These are phyloP conservation scores for Masticophis lateralis DNA, from an alignment of 2,797 vertebrate genomes.

Conservation along the genomic window DNA sequence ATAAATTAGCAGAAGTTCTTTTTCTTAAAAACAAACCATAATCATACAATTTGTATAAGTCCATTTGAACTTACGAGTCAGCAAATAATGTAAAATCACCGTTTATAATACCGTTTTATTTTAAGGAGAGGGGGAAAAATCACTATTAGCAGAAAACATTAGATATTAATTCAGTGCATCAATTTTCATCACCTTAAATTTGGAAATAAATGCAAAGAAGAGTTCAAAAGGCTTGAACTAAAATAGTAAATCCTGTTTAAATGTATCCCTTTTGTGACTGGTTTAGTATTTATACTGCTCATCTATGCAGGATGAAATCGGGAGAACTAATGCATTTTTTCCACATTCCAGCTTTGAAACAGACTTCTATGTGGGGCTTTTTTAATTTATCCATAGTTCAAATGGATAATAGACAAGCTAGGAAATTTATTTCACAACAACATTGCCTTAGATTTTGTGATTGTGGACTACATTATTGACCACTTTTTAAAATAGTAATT, in stretches of 20 bases:
- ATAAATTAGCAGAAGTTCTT: background rate
- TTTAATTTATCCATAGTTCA: background rate
- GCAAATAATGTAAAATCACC: background rate
- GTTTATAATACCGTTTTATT: background rate
- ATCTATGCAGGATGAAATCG: background rate
- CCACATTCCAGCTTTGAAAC: background rate
- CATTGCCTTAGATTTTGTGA: background rate
- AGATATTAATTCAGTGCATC: background rate
- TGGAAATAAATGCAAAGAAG: background rate
- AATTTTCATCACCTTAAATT: background rate
- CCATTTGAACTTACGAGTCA: background rate
- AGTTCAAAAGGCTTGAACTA: background rate
- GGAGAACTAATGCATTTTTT: background rate
- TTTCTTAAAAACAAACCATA: background rate
- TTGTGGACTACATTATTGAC: background rate
- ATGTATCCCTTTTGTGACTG: background rate
- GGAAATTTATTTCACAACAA: background rate
- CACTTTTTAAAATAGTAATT: background rate
- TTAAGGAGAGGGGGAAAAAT: background rate
- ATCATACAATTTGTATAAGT: background rate
- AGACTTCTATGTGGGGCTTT: background rate
- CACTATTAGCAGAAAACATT: background rate
- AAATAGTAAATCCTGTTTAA: background rate
- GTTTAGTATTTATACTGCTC: background rate
- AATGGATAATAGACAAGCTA: background rate